Conservation (phyloP, 2,888 invertebrate species). For the Balanococcus diminutus region DNA sequence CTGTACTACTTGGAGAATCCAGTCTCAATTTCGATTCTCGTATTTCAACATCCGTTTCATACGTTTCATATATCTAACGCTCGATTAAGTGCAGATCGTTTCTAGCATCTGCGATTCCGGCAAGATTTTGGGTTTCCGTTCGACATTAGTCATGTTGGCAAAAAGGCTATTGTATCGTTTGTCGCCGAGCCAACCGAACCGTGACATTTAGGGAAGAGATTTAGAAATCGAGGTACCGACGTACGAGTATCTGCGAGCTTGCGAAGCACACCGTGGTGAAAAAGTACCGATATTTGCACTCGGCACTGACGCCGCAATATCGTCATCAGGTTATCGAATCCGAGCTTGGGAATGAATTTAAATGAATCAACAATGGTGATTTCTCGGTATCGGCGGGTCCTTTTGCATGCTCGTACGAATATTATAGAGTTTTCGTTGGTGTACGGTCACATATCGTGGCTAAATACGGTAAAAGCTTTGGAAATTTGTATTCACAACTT, state of each 20-base stretch:
- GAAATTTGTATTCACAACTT: slow-evolving; percentile 37
- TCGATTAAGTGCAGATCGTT: slow-evolving; percentile 21
- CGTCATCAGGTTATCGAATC: not conserved
- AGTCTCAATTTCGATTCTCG: no score
- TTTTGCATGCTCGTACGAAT: not conserved
- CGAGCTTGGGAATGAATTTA: not conserved
- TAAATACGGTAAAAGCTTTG: slow-evolving; percentile 17
- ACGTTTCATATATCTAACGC: slow-evolving; percentile 1
- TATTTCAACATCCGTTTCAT: not conserved
- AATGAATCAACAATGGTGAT: slow-evolving; percentile 23
- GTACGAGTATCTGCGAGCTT: not conserved
- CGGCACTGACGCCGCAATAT: not conserved
- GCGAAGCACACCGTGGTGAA: not conserved
- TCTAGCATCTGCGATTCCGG: slow-evolving; percentile 28
- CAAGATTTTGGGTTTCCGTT: slow-evolving; percentile 31
- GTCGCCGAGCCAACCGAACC: slow-evolving; percentile 14
- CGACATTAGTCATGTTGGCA: slow-evolving; percentile 28
- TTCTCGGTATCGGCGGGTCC: not conserved
- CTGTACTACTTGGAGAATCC: no score
- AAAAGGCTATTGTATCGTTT: slow-evolving; percentile 20
- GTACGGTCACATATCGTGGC: not conserved
- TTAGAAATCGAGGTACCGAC: not conserved
- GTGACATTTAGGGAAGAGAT: slow-evolving; percentile 25
- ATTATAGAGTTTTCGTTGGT: not conserved
- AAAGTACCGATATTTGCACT: slow-evolving; percentile 28